Evolutionary conservation across 2,888 invertebrate genomes (phyloP).

Genomic region (Troides helena): DNA sequence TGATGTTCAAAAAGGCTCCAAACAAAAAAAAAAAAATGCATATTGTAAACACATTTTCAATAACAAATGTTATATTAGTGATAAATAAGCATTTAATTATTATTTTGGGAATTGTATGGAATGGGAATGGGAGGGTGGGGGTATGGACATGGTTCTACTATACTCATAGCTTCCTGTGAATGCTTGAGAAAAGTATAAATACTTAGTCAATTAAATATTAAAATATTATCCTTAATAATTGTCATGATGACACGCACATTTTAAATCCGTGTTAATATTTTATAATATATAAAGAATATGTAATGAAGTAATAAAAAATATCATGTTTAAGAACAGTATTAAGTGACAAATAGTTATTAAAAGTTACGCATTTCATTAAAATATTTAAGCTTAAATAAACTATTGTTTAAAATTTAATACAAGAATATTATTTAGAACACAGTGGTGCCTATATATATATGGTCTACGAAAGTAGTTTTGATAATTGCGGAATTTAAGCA

Average conservation of each 20-base stretch:
- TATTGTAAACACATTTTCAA: too few species aligned
- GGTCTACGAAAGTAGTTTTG: too few species aligned
- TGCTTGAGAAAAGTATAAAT: background rate
- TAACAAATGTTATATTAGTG: too few species aligned
- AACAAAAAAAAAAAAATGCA: too few species aligned
- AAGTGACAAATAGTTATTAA: background rate
- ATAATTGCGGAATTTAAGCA: too few species aligned
- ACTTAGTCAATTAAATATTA: conserved; percentile 1
- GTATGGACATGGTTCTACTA: background rate
- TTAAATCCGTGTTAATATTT: conserved; percentile 1
- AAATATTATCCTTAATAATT: conserved; percentile 1
- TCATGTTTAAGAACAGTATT: conserved; percentile 7
- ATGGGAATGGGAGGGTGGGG: too few species aligned
- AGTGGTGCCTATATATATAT: background rate
- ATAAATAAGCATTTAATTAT: background rate
- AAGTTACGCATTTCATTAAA: background rate
- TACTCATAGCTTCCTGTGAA: background rate
- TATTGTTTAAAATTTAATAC: background rate
- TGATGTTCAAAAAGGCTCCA: too few species aligned
- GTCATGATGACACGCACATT: conserved; percentile 8
- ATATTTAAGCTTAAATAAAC: conserved; percentile 7
- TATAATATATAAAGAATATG: conserved; percentile 4
- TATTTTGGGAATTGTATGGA: background rate
- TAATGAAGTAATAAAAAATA: background rate
- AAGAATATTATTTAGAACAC: background rate